Percentiles rank a stretch among this genome's conserved stretches.
These are phyloP conservation scores for Teinopalpus imperialis DNA, from an alignment of 2,888 invertebrate species.

Conservation along the genomic window DNA sequence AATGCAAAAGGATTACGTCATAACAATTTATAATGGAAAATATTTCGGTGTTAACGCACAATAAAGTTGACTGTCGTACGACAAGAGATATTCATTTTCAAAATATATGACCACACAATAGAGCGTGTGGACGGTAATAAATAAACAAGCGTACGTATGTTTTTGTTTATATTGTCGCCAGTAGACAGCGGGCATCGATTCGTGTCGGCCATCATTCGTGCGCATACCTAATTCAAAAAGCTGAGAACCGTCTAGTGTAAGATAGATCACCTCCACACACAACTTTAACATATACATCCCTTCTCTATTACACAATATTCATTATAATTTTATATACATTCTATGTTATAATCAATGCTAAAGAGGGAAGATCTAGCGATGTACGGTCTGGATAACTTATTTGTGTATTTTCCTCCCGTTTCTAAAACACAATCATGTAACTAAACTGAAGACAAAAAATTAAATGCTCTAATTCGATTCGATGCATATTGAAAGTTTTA, in stretches of 20 bases:
- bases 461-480: no score
- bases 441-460: background rate
- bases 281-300: slow-evolving; percentile 6
- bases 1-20: no score
- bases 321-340: slow-evolving; percentile 13
- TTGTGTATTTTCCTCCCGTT: no score
- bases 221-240: slow-evolving; percentile 38
- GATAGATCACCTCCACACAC: slow-evolving; percentile 28
- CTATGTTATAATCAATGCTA: no score
- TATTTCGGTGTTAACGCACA: slow-evolving; percentile 5
- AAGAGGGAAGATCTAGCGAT: no score
- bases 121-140: slow-evolving; percentile 35
- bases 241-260: slow-evolving; percentile 30
- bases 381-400: no score
- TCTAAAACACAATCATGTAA: no score
- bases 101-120: slow-evolving; percentile 35
- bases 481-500: no score
- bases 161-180: slow-evolving; percentile 36
- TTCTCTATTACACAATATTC: slow-evolving; percentile 2
- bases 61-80: slow-evolving; percentile 7
- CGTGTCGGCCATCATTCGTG: slow-evolving; percentile 38
- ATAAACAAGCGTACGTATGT: slow-evolving; percentile 39
- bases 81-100: slow-evolving; percentile 19
- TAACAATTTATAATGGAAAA: background rate
- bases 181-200: slow-evolving; percentile 40